A percentile compares a stretch with the other conserved stretches of the same genome.
Conservation (phyloP, 2,113 vertebrate species). For the Vanacampus margaritifer region DNA sequence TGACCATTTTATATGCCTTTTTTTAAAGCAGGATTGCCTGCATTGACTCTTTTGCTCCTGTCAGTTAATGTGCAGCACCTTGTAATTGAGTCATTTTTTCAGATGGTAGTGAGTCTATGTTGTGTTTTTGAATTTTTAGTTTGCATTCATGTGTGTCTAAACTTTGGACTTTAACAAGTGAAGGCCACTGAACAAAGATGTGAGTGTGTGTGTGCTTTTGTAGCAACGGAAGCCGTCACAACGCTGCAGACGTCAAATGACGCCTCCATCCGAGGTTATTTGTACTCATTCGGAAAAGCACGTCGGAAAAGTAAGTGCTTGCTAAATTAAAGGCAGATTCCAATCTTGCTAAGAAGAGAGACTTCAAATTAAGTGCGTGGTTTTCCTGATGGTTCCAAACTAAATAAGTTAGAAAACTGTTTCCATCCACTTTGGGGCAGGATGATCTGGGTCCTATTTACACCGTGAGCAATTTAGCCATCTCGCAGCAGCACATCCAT, state of each 20-base stretch:
- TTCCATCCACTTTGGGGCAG: constrained; percentile 63
- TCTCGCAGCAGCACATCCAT: constrained; percentile 51
- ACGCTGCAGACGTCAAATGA: constrained; percentile 29
- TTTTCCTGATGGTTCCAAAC: constrained; percentile 62
- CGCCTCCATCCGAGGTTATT: constrained; percentile 49
- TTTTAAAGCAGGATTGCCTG: too few relatives aligned
- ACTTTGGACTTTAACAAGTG: constrained; percentile 19
- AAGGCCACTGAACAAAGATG: constrained; percentile 17
- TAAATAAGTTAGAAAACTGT: constrained; percentile 67
- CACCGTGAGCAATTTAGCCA: constrained; percentile 58
- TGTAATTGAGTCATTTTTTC: neutral
- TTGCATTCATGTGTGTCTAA: constrained; percentile 16
- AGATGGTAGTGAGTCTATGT: neutral
- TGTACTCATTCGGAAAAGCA: constrained; percentile 54
- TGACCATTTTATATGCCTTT: too few relatives aligned
- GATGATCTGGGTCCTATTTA: constrained; percentile 63
- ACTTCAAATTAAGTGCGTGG: constrained; percentile 58
- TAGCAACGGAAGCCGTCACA: constrained; percentile 29
- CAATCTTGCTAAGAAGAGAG: constrained; percentile 32
- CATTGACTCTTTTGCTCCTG: neutral
- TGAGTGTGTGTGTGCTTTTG: constrained; percentile 29
- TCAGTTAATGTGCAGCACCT: neutral
- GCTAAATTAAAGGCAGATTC: constrained; percentile 64
- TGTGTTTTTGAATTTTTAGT: constrained; percentile 19
- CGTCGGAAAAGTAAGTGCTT: constrained; percentile 54